Base-by-base conservation (phyloP, 2,113 vertebrate genomes). In the Oxyura jamaicensis region DNA sequence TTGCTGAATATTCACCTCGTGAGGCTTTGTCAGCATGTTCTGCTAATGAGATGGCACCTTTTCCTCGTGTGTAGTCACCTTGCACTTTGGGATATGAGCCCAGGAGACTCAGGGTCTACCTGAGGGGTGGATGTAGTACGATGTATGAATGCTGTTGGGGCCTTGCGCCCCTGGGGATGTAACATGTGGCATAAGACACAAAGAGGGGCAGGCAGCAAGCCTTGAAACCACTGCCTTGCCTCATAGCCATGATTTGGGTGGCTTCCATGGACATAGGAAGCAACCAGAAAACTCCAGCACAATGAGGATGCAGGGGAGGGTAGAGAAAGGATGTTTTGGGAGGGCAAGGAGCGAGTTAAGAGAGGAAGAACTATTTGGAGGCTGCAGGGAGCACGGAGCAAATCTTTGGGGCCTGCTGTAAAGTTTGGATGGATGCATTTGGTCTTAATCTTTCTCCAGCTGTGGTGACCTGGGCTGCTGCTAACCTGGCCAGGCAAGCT, bases 21-120 rank as follows among this genome's bases (percentile, higher is more conserved):
- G 48, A 91, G 63, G 84, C 81, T 94, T 92, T 87, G 89, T 96
- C 94, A 96, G 83, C 89, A 89, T 8, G 13, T 94, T 95, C 91
- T 85, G 53, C 69, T 96, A 89, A 92, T 89, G 86, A 83, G 95
- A 95, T 94, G 91, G 92, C 81, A 92, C 91, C 81, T 95, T 93
- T 68, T 58, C 41, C 33, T 77, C 8, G 48, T 36, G 56, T 60
- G 58, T 66, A 77, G 72, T 91, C 84, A 85, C 67, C 58, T 53
- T 62, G 33, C 60, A 53, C 18, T 3, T 39, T 72, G 53, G 53
- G 77, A 79, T 82, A 68, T 16, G 44, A 92, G 53, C 48, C 56
- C 7, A 1, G 26, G 84, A 79, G 52, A 52, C 48, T 82, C 13
- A 12, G 62, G 35, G 19, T 86, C 63, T 78, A 2, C n/a, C 36